Evolutionary conservation across 2,113 vertebrate species (phyloP).

Genomic region (Jacana jacana): DNA sequence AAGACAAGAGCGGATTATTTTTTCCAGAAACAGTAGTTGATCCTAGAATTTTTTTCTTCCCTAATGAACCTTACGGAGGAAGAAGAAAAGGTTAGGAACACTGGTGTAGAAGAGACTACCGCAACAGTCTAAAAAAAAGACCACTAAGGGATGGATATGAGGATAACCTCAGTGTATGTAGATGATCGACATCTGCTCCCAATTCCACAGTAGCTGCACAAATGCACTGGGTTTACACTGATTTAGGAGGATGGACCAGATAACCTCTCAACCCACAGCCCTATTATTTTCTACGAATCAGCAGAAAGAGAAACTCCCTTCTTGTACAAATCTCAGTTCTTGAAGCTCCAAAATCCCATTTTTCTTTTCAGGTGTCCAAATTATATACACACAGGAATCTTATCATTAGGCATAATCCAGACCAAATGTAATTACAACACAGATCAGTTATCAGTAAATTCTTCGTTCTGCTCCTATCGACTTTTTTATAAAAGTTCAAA

Average conservation of each 20-base stretch:
- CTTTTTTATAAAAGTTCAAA: neutral
- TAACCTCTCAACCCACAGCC: conserved; percentile 36
- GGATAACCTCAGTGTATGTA: neutral
- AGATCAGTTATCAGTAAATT: conserved; percentile 18
- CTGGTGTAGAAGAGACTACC: neutral
- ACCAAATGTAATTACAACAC: neutral
- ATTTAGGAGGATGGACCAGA: conserved; percentile 38
- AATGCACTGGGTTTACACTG: neutral
- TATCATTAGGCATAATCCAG: conserved; percentile 48
- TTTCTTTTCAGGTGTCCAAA: conserved; percentile 42
- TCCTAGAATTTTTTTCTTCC: neutral
- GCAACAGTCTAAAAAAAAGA: neutral
- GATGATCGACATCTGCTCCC: neutral
- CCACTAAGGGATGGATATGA: neutral
- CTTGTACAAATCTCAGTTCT: neutral
- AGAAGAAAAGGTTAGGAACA: neutral
- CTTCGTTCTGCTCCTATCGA: neutral
- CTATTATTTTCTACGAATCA: conserved; percentile 46
- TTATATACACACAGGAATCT: conserved; percentile 41
- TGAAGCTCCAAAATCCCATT: conserved; percentile 8
- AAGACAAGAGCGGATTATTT: neutral
- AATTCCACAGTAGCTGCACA: neutral
- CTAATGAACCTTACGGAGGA: neutral
- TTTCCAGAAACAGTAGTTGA: neutral
- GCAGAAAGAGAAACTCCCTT: conserved; percentile 44